Percentiles rank a stretch among this genome's conserved stretches.
Evolutionary conservation across 2,797 vertebrate species (phyloP).

Genomic region (Anabas testudineus): DNA sequence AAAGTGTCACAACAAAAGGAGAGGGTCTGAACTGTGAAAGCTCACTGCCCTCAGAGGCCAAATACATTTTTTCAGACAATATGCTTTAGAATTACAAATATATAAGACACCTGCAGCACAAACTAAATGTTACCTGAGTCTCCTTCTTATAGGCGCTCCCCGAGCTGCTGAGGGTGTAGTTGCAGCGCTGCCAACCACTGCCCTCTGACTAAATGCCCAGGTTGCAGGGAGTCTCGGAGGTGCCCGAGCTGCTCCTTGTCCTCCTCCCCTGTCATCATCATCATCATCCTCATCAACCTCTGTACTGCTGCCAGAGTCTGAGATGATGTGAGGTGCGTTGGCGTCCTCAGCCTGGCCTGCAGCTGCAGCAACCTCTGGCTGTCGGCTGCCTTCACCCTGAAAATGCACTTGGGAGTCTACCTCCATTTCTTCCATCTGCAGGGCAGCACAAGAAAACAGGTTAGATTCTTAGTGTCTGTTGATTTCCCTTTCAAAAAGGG

Average conservation of each 20-base stretch:
- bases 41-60: no score
- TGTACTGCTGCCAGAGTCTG: constrained; percentile 81
- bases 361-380: neutral
- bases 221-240: constrained; percentile 67
- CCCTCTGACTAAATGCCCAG: constrained; percentile 77
- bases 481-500: no score
- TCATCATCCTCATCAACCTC: constrained; percentile 66
- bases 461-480: no score
- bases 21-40: neutral
- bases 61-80: no score
- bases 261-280: neutral
- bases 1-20: neutral
- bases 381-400: neutral
- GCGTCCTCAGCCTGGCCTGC: constrained; percentile 16
- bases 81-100: no score
- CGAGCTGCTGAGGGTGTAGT: constrained; percentile 14
- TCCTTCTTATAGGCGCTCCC: constrained; percentile 54
- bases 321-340: constrained; percentile 41
- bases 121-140: constrained; percentile 63
- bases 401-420: constrained; percentile 78
- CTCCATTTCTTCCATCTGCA: constrained; percentile 90
- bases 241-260: neutral
- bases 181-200: constrained; percentile 24
- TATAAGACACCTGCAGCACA: neutral
- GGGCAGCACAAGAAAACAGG: neutral